phyloP scores from a whole-genome alignment of 2,888 invertebrate species.

The Neria commutata region DNA sequence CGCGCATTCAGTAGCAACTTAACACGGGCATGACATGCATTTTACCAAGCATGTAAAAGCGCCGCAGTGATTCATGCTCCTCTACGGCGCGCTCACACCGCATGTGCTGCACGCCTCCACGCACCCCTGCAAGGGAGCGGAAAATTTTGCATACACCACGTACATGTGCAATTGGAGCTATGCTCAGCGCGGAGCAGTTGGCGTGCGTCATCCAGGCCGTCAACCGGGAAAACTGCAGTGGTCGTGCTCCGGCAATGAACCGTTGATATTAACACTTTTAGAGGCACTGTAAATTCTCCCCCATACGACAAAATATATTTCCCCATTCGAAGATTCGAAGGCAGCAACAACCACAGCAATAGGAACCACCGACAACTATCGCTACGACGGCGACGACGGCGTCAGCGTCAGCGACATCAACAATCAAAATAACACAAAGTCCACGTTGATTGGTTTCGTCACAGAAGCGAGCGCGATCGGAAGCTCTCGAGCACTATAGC shows the following conservation, averaged over 20 bases:
- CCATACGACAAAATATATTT: background rate
- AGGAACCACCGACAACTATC: background rate
- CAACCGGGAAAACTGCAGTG: too few relatives aligned
- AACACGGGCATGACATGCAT: conserved; percentile 48
- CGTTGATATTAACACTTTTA: too few relatives aligned
- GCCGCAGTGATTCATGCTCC: too few relatives aligned
- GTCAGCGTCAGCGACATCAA: background rate
- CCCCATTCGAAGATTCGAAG: background rate
- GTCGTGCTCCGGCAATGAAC: too few relatives aligned
- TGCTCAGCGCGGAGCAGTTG: conserved; percentile 17
- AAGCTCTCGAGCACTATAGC: background rate
- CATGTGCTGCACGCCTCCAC: too few relatives aligned
- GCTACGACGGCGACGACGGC: conserved; percentile 14
- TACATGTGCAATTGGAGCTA: background rate
- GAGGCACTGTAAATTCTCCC: too few relatives aligned
- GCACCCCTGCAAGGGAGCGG: too few relatives aligned
- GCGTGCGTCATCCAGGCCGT: conserved; percentile 27
- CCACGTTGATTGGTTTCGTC: conserved; percentile 42
- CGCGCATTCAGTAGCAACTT: too few relatives aligned
- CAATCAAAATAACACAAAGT: conserved; percentile 30
- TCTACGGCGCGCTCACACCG: too few relatives aligned
- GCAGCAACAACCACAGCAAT: background rate
- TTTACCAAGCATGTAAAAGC: too few relatives aligned
- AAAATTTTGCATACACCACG: too few relatives aligned
- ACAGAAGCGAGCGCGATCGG: conserved; percentile 25